phyloP scores from a whole-genome alignment of 2,888 invertebrate genomes.

The Sisyra terminalis region DNA sequence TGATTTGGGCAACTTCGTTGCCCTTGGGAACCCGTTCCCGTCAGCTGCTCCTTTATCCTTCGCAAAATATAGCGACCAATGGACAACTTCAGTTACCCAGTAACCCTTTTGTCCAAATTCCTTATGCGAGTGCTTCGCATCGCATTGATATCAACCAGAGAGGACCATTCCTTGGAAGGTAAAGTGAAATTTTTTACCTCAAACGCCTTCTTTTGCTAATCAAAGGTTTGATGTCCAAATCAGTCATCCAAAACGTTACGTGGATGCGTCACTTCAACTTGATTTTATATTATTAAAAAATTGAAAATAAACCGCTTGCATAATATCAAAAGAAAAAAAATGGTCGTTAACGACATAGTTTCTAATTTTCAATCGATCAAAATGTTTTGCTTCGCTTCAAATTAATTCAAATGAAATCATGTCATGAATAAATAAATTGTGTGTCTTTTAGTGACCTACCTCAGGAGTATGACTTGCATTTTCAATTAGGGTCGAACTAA shows the following conservation, averaged over 20 bases:
- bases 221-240: background rate
- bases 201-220: background rate
- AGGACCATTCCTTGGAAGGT: background rate
- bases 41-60: slow-evolving; percentile 3
- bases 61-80: background rate
- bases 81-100: background rate
- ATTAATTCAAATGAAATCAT: too few relatives aligned
- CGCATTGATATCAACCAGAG: slow-evolving; percentile 6
- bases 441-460: too few relatives aligned
- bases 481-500: too few relatives aligned
- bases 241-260: background rate
- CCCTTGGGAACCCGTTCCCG: slow-evolving; percentile 1
- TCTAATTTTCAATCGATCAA: too few relatives aligned
- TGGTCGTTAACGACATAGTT: too few relatives aligned
- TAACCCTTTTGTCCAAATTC: background rate
- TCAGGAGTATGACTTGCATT: too few relatives aligned
- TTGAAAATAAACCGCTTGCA: too few relatives aligned
- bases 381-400: too few relatives aligned
- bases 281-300: too few relatives aligned
- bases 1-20: slow-evolving; percentile 2
- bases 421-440: too few relatives aligned
- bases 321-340: too few relatives aligned
- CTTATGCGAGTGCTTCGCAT: background rate
- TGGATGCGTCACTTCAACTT: too few relatives aligned
- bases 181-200: background rate